Evolutionary conservation across 1,140 invertebrate species (phyloP), one percentile per base, ranked within the genome.

Genomic region (Drosophila ficusphila): DNA sequence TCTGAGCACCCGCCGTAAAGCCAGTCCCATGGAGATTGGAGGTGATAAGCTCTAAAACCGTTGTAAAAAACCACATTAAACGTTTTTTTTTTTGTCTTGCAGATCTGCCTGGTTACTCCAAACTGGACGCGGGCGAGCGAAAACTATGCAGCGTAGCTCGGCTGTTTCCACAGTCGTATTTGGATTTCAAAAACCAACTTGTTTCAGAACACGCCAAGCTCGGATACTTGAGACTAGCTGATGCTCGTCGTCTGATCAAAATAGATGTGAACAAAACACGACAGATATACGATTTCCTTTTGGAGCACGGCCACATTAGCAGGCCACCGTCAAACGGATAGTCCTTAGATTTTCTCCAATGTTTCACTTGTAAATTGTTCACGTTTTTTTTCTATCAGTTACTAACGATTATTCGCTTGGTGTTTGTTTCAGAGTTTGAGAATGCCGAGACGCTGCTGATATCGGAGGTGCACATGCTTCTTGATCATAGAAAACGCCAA

Each of bases 371-470:
- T 86, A 89, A 88, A 71, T 86, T 76, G 25, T 38, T 57, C 5
- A 16, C n/a, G n/a, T n/a, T n/a, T n/a, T n/a, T 27, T n/a, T 23
- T 7, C 4, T 46, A 4, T 12, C 23, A 27, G 1, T n/a, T 27
- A n/a, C 6, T 60, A 6, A 41, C 8, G 5, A 33, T 4, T 21
- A 2, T 9, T 39, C 3, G 1, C 3, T 34, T 9, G 3, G 29
- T 56, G 18, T 46, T n/a, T 2, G 5, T 94, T 94, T 19, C 92
- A 98, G 98, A 99, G 92, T 99, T 99, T 93, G 98, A 99, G 93
- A 98, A 98, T 93, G 98, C 98, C 8, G 98, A 99, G 93, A 99
- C 99, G 0, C 92, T 99, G 27, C 92, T 99, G 53, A 98, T 99
- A 91, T 99, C 98, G 8, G 99, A 99, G 94, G 99, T 99, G 0